Conservation (phyloP, 2,888 invertebrate genomes). For the Ectropis crepuscularia region DNA sequence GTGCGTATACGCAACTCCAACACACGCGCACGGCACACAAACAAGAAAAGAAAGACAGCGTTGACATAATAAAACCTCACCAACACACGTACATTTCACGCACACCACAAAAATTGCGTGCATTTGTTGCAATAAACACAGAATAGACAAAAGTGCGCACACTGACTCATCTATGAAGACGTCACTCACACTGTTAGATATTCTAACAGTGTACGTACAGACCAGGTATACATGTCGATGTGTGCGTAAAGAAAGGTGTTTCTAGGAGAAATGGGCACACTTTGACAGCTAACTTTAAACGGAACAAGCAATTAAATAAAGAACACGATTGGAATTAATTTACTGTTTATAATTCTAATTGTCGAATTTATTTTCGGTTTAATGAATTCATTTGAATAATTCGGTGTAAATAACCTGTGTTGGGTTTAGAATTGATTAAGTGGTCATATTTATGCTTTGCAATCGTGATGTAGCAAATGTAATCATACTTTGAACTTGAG, state of each 20-base stretch:
- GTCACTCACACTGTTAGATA: conserved; percentile 28
- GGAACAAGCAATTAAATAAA: conserved; percentile 58
- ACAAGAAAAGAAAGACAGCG: conserved; percentile 33
- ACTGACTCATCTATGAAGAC: conserved; percentile 29
- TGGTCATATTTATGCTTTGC: too few species aligned
- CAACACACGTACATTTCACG: conserved; percentile 43
- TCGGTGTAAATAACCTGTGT: conserved; percentile 18
- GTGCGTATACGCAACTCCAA: conserved; percentile 78
- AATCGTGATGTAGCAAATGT: neutral
- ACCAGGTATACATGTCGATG: conserved; percentile 40
- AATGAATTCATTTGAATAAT: conserved; percentile 23
- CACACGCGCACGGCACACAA: conserved; percentile 50
- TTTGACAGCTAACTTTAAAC: conserved; percentile 51
- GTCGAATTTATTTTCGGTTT: neutral
- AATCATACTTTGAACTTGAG: neutral
- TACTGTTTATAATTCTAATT: conserved; percentile 11
- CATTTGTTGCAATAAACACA: conserved; percentile 19
- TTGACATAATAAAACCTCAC: conserved; percentile 36
- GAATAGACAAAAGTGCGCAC: conserved; percentile 16
- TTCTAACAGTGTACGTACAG: conserved; percentile 22
- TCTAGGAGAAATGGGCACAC: conserved; percentile 80
- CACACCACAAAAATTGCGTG: conserved; percentile 48
- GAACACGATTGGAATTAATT: conserved; percentile 17
- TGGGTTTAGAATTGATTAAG: neutral
- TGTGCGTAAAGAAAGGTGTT: conserved; percentile 83